Conservation (phyloP, 2,888 invertebrate species). For the Dinocampus coccinellae region DNA sequence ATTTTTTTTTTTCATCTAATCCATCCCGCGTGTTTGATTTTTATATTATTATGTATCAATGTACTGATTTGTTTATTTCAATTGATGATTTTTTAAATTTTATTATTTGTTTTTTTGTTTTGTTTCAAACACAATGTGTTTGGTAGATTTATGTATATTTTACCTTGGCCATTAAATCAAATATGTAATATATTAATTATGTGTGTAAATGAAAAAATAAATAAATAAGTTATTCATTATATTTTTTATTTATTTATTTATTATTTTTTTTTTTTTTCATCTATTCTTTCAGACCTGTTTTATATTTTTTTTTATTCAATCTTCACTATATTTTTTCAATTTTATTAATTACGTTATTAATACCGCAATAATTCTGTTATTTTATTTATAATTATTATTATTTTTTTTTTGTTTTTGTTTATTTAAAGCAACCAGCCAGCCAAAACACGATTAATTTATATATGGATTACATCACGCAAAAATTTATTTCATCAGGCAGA, state of each 20-base stretch:
- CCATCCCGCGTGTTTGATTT: slow-evolving; percentile 7
- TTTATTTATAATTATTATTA: too few species aligned
- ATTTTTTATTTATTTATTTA: too few species aligned
- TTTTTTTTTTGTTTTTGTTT: too few species aligned
- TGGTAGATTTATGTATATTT: too few species aligned
- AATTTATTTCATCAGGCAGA: background rate
- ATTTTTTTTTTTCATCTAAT: slow-evolving; percentile 21
- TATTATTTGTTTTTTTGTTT: background rate
- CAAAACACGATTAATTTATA: background rate
- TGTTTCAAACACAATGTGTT: too few species aligned
- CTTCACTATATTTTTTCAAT: background rate
- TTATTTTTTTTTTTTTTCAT: too few species aligned
- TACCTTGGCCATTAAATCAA: too few species aligned
- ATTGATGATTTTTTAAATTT: slow-evolving; percentile 34
- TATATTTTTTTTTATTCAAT: background rate
- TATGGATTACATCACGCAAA: background rate
- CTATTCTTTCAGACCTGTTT: too few species aligned
- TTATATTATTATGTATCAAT: slow-evolving; percentile 9
- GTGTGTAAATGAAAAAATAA: too few species aligned
- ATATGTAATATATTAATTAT: too few species aligned
- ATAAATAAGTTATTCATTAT: too few species aligned
- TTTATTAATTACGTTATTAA: background rate
- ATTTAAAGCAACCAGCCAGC: background rate
- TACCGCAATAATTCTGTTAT: background rate
- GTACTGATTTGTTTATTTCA: slow-evolving; percentile 19